Evolutionary conservation across 2,797 vertebrate species (phyloP).

Genomic region (Pogoniulus pusillus): DNA sequence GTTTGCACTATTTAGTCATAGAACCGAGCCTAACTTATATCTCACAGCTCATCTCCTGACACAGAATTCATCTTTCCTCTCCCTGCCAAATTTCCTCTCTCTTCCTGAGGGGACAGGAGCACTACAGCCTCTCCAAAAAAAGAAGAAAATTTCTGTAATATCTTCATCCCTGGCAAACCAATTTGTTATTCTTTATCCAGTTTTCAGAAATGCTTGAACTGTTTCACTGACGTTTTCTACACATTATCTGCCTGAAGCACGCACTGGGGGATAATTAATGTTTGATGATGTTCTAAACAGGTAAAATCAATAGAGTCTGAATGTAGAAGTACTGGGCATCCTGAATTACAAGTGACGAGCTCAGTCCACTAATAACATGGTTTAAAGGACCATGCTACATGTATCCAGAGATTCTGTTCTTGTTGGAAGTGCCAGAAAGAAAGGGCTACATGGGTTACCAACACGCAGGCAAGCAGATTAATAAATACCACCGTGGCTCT

Average conservation of each 20-base stretch:
- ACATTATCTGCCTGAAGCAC: neutral
- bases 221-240: neutral
- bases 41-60: neutral
- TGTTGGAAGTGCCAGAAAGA: neutral
- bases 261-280: neutral
- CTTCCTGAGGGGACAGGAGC: neutral
- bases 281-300: neutral
- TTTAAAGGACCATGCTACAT: neutral
- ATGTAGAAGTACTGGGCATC: neutral
- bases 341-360: neutral
- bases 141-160: neutral
- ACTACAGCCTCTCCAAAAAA: neutral
- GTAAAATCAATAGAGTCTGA: neutral
- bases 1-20: conserved; percentile 4
- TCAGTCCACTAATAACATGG: neutral
- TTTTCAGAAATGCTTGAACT: neutral
- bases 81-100: neutral
- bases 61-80: neutral
- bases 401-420: neutral
- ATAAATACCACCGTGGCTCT: neutral
- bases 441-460: neutral
- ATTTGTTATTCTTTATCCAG: neutral
- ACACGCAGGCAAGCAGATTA: neutral
- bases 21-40: neutral
- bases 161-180: neutral